Evolutionary conservation across 2,113 vertebrate species (phyloP).

Genomic region (Silurus meridionalis): DNA sequence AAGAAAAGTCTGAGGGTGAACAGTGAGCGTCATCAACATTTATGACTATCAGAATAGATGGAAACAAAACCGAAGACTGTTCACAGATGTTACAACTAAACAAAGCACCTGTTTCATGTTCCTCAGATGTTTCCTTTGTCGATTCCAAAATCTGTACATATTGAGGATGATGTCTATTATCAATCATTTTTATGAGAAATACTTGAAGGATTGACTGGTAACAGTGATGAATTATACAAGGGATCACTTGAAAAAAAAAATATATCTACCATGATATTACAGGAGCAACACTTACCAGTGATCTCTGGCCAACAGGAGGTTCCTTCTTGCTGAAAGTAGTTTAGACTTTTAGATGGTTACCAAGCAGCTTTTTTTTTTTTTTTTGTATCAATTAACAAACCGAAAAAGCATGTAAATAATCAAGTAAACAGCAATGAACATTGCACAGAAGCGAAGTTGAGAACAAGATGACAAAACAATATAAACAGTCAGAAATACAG

Average conservation of each 20-base stretch:
- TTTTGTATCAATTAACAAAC: not conserved
- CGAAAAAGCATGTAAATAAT: not conserved
- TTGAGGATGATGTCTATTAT: not conserved
- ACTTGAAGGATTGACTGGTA: not conserved
- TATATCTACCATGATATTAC: not conserved
- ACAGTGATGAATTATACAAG: not conserved
- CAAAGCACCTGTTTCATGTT: not conserved
- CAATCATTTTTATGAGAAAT: not conserved
- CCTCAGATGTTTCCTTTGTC: not conserved
- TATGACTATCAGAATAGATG: not conserved
- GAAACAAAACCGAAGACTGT: not conserved
- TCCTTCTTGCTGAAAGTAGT: not conserved
- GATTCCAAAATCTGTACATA: not conserved
- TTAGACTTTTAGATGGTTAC: too few species aligned
- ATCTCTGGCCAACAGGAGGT: not conserved
- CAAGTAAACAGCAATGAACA: not conserved
- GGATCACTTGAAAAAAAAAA: not conserved
- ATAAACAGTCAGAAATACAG: not conserved
- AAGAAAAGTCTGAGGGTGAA: not conserved
- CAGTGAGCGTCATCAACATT: not conserved
- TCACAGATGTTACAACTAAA: not conserved
- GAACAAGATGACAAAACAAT: not conserved
- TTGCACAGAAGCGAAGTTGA: not conserved
- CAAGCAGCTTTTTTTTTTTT: too few species aligned
- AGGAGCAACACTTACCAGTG: not conserved